Conservation (phyloP, 1,140 invertebrate species). For the Acyrthosiphon pisum region DNA sequence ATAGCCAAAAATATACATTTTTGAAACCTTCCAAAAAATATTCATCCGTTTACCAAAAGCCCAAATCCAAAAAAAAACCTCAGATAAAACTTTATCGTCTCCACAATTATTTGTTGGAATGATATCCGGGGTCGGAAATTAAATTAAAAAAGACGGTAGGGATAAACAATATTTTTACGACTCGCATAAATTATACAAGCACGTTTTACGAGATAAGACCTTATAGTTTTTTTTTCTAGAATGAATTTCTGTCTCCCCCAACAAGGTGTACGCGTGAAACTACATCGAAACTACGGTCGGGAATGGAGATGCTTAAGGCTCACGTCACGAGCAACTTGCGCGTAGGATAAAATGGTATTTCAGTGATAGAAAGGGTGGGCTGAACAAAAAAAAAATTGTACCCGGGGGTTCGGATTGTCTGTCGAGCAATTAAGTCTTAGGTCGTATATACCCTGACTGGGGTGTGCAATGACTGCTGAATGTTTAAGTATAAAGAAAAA, state of each 20-base stretch:
- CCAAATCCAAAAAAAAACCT: background rate
- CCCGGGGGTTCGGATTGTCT: constrained; percentile 17
- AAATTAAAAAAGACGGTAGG: constrained; percentile 38
- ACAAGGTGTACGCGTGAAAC: constrained; percentile 41
- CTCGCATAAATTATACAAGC: constrained; percentile 50
- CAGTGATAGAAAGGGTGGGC: constrained; percentile 7
- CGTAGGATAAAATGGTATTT: constrained; percentile 9
- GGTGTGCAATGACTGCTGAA: constrained; percentile 36
- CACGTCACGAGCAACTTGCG: constrained; percentile 42
- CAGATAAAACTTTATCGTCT: constrained; percentile 52
- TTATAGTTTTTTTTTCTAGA: background rate
- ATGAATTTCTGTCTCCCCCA: background rate
- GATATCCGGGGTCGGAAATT: constrained; percentile 51
- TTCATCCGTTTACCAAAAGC: background rate
- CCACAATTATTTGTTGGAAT: constrained; percentile 41
- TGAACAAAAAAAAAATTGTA: constrained; percentile 42
- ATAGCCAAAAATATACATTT: background rate
- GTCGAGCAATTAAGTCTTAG: constrained; percentile 49
- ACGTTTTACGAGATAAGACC: constrained; percentile 55
- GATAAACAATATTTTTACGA: constrained; percentile 52
- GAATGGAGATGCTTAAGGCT: constrained; percentile 30
- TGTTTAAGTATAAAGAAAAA: constrained; percentile 45
- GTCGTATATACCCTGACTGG: background rate
- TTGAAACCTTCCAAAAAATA: background rate
- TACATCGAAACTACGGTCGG: background rate